Conservation (phyloP, 2,797 vertebrate species). For the Chiloscyllium punctatum region DNA sequence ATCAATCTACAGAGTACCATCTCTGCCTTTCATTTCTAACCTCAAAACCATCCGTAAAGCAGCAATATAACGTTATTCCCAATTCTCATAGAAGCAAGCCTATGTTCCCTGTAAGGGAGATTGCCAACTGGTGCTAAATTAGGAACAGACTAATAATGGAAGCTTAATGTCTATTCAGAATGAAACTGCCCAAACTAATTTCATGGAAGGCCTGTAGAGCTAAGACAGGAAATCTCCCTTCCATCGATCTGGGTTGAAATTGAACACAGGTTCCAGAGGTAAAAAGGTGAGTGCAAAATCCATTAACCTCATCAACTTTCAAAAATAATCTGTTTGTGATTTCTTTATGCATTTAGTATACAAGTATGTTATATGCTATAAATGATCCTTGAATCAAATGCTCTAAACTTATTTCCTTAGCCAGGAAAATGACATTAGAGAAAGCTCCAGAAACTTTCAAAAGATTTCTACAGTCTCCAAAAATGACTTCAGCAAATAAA, state of each 20-base stretch:
- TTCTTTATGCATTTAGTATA: neutral
- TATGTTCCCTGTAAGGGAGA: neutral
- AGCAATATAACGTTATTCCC: neutral
- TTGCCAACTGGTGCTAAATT: neutral
- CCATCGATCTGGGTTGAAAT: neutral
- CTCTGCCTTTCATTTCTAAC: neutral
- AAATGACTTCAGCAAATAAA: neutral
- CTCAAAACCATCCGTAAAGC: neutral
- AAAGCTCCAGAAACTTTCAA: neutral
- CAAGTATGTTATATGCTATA: neutral
- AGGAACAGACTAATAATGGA: neutral
- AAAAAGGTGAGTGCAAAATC: neutral
- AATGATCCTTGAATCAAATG: neutral
- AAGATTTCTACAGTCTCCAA: neutral
- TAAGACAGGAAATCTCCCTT: neutral
- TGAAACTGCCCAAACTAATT: neutral
- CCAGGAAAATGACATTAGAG: neutral
- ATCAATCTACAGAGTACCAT: neutral
- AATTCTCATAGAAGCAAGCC: neutral
- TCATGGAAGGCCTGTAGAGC: too few relatives aligned
- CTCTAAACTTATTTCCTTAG: neutral
- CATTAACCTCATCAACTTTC: neutral
- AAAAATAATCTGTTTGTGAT: neutral
- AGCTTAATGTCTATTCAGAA: neutral
- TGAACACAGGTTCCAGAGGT: neutral